phyloP scores from a whole-genome alignment of 2,797 vertebrate genomes.

The Neoniphon sammara region DNA sequence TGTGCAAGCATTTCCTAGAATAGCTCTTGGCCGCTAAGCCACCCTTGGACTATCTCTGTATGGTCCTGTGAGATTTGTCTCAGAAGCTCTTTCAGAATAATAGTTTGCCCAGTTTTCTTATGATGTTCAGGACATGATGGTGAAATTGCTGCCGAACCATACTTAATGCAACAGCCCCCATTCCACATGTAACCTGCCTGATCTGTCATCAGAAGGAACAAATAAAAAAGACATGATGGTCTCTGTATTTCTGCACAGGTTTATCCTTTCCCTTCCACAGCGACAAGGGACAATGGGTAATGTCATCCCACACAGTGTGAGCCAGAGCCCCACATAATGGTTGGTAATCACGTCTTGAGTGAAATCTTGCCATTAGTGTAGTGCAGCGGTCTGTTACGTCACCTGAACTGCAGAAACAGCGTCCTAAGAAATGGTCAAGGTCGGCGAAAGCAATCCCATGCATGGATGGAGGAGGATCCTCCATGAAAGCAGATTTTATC shows the following conservation, averaged over 20 bases:
- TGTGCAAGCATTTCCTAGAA: slow-evolving; percentile 81
- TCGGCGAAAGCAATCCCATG: slow-evolving; percentile 82
- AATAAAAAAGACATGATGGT: slow-evolving; percentile 49
- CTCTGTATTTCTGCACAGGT: slow-evolving; percentile 46
- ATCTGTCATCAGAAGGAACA: slow-evolving; percentile 55
- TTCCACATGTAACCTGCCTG: slow-evolving; percentile 42
- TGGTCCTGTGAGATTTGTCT: slow-evolving; percentile 80
- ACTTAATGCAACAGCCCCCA: slow-evolving; percentile 34
- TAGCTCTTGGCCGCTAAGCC: slow-evolving; percentile 81
- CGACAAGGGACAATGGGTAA: slow-evolving; percentile 49
- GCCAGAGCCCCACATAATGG: slow-evolving; percentile 53
- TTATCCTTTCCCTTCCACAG: slow-evolving; percentile 45
- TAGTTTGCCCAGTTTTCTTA: slow-evolving; percentile 74
- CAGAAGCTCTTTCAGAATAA: slow-evolving; percentile 77
- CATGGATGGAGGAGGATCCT: slow-evolving; percentile 75
- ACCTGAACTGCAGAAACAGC: slow-evolving; percentile 69
- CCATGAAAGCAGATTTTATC: slow-evolving; percentile 78
- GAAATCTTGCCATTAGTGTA: slow-evolving; percentile 69
- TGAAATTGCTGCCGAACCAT: slow-evolving; percentile 67
- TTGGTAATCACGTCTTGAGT: slow-evolving; percentile 67
- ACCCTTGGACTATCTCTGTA: slow-evolving; percentile 82
- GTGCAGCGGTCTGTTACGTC: slow-evolving; percentile 66
- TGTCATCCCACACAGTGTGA: slow-evolving; percentile 51
- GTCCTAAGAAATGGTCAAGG: slow-evolving; percentile 79
- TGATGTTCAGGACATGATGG: slow-evolving; percentile 63